phyloP scores from a whole-genome alignment of 2,113 vertebrate genomes.

The Platycercus adscitus region DNA sequence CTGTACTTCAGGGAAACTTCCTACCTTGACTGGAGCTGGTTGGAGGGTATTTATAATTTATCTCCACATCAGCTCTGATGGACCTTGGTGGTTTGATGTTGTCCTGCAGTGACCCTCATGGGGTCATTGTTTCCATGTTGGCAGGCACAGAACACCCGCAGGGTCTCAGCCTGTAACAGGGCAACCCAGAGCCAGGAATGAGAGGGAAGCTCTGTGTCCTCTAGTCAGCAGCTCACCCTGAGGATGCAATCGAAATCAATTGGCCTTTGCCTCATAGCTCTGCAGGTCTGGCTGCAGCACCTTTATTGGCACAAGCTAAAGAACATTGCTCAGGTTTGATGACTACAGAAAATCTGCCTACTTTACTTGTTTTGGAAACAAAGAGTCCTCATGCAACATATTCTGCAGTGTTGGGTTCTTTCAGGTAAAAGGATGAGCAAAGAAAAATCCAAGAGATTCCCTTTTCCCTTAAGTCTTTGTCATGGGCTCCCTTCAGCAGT shows the following conservation, averaged over 20 bases:
- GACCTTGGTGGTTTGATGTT: neutral
- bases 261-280: neutral
- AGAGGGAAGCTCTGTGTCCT: neutral
- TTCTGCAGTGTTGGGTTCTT: neutral
- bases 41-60: constrained; percentile 7
- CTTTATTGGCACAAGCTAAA: neutral
- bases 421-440: neutral
- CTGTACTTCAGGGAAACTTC: neutral
- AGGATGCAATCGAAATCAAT: neutral
- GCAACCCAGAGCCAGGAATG: neutral
- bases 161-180: neutral
- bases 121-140: neutral
- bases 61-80: neutral
- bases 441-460: neutral
- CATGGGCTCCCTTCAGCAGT: neutral
- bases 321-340: neutral
- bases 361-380: neutral
- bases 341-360: neutral
- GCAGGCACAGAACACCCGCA: neutral
- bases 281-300: neutral
- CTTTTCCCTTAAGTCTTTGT: neutral
- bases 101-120: neutral
- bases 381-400: accelerated
- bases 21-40: neutral
- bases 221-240: neutral